Conservation (phyloP, 2,888 invertebrate species). For the Cryptophagus acutangulus region DNA sequence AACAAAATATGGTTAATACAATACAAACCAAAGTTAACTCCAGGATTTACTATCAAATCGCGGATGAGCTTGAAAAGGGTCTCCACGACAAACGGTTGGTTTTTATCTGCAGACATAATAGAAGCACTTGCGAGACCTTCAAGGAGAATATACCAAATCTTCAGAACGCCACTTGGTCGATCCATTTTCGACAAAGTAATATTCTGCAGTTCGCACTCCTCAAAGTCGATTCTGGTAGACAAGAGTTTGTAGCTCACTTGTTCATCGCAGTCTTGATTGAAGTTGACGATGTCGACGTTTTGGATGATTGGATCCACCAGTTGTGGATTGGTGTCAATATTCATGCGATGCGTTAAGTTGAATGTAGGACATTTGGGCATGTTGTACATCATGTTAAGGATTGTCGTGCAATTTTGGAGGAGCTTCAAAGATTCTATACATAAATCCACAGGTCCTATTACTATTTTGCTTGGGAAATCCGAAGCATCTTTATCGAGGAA, state of each 20-base stretch:
- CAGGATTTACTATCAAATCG: constrained; percentile 73
- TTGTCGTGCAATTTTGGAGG: constrained; percentile 79
- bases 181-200: constrained; percentile 64
- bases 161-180: constrained; percentile 75
- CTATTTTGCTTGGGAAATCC: constrained; percentile 35
- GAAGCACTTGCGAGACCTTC: constrained; percentile 80
- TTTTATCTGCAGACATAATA: constrained; percentile 69
- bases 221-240: constrained; percentile 50
- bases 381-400: constrained; percentile 85
- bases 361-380: constrained; percentile 94
- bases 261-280: constrained; percentile 60
- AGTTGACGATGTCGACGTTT: constrained; percentile 52
- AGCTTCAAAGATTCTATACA: constrained; percentile 78
- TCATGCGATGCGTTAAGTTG: constrained; percentile 80
- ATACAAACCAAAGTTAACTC: constrained; percentile 83
- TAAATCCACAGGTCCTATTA: constrained; percentile 52
- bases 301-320: constrained; percentile 83
- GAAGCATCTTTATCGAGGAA: constrained; percentile 37
- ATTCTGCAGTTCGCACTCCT: constrained; percentile 49
- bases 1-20: constrained; percentile 88
- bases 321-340: constrained; percentile 70
- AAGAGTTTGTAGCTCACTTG: constrained; percentile 62
- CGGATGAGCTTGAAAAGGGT: constrained; percentile 79
- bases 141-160: constrained; percentile 84
- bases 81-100: constrained; percentile 83